These are phyloP conservation scores for Melinaea marsaeus DNA, from an alignment of 2,888 invertebrate species.

Conservation along the genomic window DNA sequence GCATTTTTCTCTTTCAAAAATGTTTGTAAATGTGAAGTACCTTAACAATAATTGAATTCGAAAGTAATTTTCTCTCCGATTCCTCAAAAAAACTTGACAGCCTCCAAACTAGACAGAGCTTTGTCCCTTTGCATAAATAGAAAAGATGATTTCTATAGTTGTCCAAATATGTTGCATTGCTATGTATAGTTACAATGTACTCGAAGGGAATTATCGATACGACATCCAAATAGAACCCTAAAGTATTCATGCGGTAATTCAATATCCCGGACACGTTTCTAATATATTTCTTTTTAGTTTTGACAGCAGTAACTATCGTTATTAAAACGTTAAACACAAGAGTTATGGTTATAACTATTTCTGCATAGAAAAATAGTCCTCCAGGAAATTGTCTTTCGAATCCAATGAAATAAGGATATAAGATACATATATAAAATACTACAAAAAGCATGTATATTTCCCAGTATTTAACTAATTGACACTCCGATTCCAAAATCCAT, in stretches of 20 bases:
- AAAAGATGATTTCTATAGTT: slow-evolving; percentile 64
- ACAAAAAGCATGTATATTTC: slow-evolving; percentile 62
- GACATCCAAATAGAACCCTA: slow-evolving; percentile 73
- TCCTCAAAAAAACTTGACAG: slow-evolving; percentile 67
- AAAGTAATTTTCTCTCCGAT: slow-evolving; percentile 58
- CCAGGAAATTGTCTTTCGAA: slow-evolving; percentile 59
- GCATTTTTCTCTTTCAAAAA: background rate
- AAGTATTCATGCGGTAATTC: slow-evolving; percentile 61
- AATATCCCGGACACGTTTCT: slow-evolving; percentile 58
- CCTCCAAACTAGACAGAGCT: slow-evolving; percentile 73
- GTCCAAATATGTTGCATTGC: slow-evolving; percentile 52
- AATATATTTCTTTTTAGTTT: slow-evolving; percentile 63
- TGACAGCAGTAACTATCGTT: slow-evolving; percentile 67
- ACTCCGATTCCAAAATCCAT: slow-evolving; percentile 70
- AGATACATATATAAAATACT: slow-evolving; percentile 61
- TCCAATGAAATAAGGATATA: slow-evolving; percentile 73
- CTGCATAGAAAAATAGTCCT: slow-evolving; percentile 56
- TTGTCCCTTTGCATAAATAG: slow-evolving; percentile 72
- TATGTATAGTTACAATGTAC: slow-evolving; percentile 64
- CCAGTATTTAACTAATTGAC: slow-evolving; percentile 69
- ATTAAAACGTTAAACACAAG: slow-evolving; percentile 64
- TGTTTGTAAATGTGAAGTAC: slow-evolving; percentile 35
- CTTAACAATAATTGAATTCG: slow-evolving; percentile 64
- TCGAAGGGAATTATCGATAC: slow-evolving; percentile 71
- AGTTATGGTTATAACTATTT: slow-evolving; percentile 60